Conservation (phyloP, 2,888 invertebrate species). For the Nebria salina region DNA sequence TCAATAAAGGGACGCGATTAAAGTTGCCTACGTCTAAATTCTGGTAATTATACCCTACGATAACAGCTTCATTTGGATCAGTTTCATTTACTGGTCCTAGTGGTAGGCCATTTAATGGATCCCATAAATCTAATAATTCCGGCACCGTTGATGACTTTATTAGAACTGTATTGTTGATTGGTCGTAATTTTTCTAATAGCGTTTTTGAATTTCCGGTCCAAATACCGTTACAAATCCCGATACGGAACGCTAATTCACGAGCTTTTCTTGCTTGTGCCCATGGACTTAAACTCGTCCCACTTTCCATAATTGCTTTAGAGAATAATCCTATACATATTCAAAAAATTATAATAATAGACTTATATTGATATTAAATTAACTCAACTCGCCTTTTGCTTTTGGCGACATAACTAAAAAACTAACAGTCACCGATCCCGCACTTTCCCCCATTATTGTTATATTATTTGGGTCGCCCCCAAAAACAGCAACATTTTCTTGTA, state of each 20-base stretch:
- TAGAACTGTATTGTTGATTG: constrained; percentile 10
- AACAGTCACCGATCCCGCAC: constrained; percentile 28
- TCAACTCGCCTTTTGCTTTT: background rate
- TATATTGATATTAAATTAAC: background rate
- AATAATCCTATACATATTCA: constrained; percentile 3
- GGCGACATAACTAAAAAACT: constrained; percentile 7
- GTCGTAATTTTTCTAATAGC: constrained; percentile 14
- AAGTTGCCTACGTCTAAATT: constrained; percentile 13
- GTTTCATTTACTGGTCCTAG: constrained; percentile 21
- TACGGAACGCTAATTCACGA: constrained; percentile 9
- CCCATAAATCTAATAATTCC: constrained; percentile 17
- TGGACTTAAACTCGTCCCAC: constrained; percentile 9
- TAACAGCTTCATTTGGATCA: constrained; percentile 18
- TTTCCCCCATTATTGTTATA: constrained; percentile 23
- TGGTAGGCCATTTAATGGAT: constrained; percentile 35
- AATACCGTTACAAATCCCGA: constrained; percentile 11
- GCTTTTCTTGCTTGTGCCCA: constrained; percentile 9
- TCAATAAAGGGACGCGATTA: constrained; percentile 10
- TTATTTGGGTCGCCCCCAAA: constrained; percentile 24
- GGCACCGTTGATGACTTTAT: background rate
- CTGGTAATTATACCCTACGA: constrained; percentile 19
- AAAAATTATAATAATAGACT: background rate
- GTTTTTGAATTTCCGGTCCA: constrained; percentile 14
- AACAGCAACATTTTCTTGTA: constrained; percentile 10
- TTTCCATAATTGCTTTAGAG: constrained; percentile 10